Evolutionary conservation across 2,888 invertebrate genomes (phyloP).

Genomic region (Tryphoninae sp.): DNA sequence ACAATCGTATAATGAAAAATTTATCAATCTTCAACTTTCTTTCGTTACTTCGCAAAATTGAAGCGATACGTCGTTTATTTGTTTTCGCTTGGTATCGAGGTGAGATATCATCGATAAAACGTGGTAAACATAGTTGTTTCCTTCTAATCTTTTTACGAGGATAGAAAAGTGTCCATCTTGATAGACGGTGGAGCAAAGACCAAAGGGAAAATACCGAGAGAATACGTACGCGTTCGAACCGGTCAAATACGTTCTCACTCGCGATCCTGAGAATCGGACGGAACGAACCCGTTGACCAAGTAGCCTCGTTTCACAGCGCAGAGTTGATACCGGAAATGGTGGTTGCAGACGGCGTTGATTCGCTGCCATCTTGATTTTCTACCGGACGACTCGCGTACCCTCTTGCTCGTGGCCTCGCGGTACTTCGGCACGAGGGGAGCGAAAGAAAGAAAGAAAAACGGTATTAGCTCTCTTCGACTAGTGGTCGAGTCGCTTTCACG

Average conservation of each 20-base stretch:
- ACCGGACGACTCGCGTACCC: constrained; percentile 30
- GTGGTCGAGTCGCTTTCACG: constrained; percentile 35
- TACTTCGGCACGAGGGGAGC: constrained; percentile 9
- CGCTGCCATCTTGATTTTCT: constrained; percentile 59
- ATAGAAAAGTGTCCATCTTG: not conserved
- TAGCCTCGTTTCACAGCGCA: constrained; percentile 77
- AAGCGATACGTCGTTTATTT: not conserved
- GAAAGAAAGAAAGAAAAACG: constrained; percentile 11
- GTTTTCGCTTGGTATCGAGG: too few relatives aligned
- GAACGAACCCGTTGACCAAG: constrained; percentile 80
- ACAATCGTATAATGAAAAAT: not conserved
- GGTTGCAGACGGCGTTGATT: constrained; percentile 66
- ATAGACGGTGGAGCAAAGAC: constrained; percentile 13
- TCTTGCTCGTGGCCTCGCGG: not conserved
- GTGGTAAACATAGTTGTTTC: too few relatives aligned
- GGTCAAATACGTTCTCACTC: constrained; percentile 75
- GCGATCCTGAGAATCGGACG: constrained; percentile 77
- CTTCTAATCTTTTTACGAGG: too few relatives aligned
- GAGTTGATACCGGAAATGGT: constrained; percentile 78
- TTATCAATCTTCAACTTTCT: constrained; percentile 4
- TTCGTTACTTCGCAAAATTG: not conserved
- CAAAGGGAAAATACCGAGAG: constrained; percentile 21
- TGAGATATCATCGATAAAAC: too few relatives aligned
- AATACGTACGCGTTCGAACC: constrained; percentile 51
- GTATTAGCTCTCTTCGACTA: constrained; percentile 25